Base-by-base conservation (phyloP, 2,797 vertebrate species). In the Pseudopleuronectes americanus region DNA sequence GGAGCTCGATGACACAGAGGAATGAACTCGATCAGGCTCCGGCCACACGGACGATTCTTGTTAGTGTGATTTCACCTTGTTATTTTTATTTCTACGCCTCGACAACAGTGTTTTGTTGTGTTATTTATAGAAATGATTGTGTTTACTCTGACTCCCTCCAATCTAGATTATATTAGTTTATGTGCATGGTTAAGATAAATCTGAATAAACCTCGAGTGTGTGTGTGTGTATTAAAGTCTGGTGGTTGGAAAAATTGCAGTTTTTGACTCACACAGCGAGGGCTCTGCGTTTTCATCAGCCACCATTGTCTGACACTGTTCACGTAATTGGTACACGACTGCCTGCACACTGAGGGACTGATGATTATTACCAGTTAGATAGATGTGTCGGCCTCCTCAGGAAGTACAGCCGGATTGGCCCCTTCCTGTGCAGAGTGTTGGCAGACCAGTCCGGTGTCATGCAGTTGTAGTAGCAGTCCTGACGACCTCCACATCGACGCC, bases 251-350 rank as follows among this genome's bases (percentile, higher is more conserved):
- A 33, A 45, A 22, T 52, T 47, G 48, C 0, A 49, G 7, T 60
- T 58, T 62, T 4, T 51, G 26, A 69, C 16, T 76, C 57, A 12
- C 31, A 33, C 21, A 62, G 72, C 3, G 16, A 59, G 31, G 33
- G 61, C 16, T 66, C 57, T 10, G n/a, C 62, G 9, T 65, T 65
- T 76, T 65, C 56, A 68, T 68, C 56, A 65, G 59, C 72, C 21
- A 36, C 63, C 56, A 72, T 51, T 7, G 57, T 71, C 52, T 23
- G 17, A 51, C 51, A 55, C 60, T 23, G 60, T 81, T 67, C 62
- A 33, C 28, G 7, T 75, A 75, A 83, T 68, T 72, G 67, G 28
- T n/a, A 62, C 67, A 70, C 56, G 52, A 64, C 64, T 54, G 54
- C 56, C 51, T 49, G 55, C 70, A 71, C 64, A 58, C 64, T 57